phyloP scores from a whole-genome alignment of 2,888 invertebrate genomes.

The Choristoneura rosaceana region DNA sequence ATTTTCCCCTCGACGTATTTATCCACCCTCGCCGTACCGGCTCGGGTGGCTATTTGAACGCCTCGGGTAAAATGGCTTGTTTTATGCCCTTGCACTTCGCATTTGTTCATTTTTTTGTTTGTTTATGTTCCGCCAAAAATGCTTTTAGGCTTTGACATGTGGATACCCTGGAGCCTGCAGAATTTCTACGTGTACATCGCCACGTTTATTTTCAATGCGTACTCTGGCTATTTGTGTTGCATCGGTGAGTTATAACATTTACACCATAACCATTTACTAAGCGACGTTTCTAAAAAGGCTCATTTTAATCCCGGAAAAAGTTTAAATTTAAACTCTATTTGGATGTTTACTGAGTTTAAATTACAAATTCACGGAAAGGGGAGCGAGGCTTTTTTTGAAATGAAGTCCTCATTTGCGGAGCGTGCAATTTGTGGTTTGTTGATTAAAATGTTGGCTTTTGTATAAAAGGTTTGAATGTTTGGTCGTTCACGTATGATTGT shows the following conservation, averaged over 20 bases:
- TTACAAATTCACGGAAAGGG: neutral
- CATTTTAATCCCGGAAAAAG: neutral
- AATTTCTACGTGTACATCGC: conserved; percentile 65
- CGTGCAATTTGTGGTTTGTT: conserved; percentile 1
- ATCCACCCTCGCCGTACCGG: too few relatives aligned
- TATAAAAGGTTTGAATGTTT: conserved; percentile 6
- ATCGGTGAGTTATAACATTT: conserved; percentile 60
- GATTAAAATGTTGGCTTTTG: conserved; percentile 21
- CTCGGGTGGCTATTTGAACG: too few relatives aligned
- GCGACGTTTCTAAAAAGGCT: neutral
- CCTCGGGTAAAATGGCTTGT: too few relatives aligned
- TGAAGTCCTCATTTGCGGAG: neutral
- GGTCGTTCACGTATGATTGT: conserved; percentile 8
- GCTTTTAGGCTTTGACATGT: conserved; percentile 77
- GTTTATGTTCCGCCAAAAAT: neutral
- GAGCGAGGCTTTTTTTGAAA: neutral
- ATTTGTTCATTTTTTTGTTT: too few relatives aligned
- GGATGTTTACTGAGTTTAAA: neutral
- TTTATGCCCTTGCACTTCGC: too few relatives aligned
- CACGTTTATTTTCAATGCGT: conserved; percentile 70
- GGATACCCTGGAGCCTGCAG: conserved; percentile 77
- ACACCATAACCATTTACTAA: conserved; percentile 2
- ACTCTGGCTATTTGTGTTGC: conserved; percentile 71
- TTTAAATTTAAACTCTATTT: neutral
- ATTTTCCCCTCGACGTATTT: too few relatives aligned